These are phyloP conservation scores for Arenaria interpres DNA, from an alignment of 2,113 vertebrate genomes.

Conservation along the genomic window DNA sequence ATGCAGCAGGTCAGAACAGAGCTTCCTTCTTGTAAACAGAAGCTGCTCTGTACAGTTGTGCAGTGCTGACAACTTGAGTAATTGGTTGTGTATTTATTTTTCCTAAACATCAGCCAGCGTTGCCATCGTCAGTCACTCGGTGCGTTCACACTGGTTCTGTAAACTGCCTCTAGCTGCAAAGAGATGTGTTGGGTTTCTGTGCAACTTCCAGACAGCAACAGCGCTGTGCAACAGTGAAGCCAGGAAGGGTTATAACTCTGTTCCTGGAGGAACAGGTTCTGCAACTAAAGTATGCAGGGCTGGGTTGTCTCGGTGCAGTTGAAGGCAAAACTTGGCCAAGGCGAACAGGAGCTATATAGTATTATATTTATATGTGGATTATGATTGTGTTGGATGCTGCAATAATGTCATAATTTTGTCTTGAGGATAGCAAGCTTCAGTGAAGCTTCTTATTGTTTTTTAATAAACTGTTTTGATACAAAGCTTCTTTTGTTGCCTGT, in stretches of 20 bases:
- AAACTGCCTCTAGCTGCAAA: background rate
- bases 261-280: conserved; percentile 25
- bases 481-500: background rate
- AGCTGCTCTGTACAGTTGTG: background rate
- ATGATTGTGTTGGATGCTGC: conserved; percentile 30
- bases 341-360: background rate
- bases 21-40: background rate
- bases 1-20: background rate
- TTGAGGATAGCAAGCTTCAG: conserved; percentile 71
- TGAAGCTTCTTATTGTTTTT: conserved; percentile 70
- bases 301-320: background rate
- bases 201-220: background rate
- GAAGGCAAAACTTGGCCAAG: background rate
- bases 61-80: conserved; percentile 23
- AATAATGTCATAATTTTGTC: conserved; percentile 58
- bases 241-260: background rate
- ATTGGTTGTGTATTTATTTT: conserved; percentile 30
- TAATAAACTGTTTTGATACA: conserved; percentile 83
- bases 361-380: conserved; percentile 18
- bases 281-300: background rate
- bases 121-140: background rate
- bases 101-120: background rate
- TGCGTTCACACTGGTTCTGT: background rate
- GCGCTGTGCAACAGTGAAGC: background rate
- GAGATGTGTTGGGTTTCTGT: background rate